phyloP scores from a whole-genome alignment of 2,797 vertebrate genomes.

The Parauchenoglanis ngamensis region DNA sequence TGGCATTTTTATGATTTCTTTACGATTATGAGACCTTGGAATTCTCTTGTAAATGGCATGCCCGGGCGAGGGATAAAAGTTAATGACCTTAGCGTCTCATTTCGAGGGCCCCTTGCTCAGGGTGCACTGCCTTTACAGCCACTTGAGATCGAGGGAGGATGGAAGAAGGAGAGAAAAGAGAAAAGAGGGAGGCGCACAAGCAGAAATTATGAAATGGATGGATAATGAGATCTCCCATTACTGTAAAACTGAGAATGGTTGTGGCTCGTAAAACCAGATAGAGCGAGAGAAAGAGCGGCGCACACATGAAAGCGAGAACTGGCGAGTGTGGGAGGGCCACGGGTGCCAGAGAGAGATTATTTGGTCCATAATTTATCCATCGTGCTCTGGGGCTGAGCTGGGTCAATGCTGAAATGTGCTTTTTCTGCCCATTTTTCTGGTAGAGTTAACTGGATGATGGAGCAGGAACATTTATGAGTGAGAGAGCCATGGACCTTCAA shows the following conservation, averaged over 20 bases:
- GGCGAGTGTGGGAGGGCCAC: conserved; percentile 38
- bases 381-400: conserved; percentile 14
- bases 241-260: conserved; percentile 65
- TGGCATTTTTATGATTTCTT: conserved; percentile 36
- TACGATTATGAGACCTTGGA: conserved; percentile 49
- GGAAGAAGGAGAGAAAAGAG: conserved; percentile 6
- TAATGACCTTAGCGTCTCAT: conserved; percentile 76
- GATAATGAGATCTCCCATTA: conserved; percentile 73
- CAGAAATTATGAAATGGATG: conserved; percentile 55
- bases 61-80: conserved; percentile 71
- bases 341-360: conserved; percentile 36
- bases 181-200: conserved; percentile 42
- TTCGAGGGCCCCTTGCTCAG: conserved; percentile 63
- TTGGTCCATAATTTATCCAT: conserved; percentile 48
- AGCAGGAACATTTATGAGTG: neutral
- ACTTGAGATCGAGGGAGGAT: conserved; percentile 61
- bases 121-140: conserved; percentile 64
- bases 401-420: conserved; percentile 27
- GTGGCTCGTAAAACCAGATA: conserved; percentile 66
- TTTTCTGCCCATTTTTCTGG: conserved; percentile 19
- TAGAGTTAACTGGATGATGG: conserved; percentile 20
- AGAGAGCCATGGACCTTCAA: neutral
- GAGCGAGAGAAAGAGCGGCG: conserved; percentile 47
- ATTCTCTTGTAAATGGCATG: conserved; percentile 62
- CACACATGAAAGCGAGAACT: conserved; percentile 60